Conservation (phyloP, 2,113 vertebrate genomes). For the Morone chrysops region DNA sequence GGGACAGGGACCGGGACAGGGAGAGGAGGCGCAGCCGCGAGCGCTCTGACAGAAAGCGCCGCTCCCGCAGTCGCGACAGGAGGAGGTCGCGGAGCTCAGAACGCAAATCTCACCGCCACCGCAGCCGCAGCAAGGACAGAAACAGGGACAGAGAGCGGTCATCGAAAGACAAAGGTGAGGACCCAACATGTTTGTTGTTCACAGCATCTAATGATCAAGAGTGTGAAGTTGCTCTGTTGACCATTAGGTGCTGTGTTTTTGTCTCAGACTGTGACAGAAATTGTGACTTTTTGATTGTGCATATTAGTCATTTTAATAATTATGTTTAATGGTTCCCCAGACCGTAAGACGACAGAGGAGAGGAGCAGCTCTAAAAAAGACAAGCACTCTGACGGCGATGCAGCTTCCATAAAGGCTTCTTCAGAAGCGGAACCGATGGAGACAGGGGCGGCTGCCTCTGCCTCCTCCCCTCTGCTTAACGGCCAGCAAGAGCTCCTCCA, state of each 20-base stretch:
- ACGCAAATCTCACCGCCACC: conserved; percentile 94
- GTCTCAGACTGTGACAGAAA: not conserved
- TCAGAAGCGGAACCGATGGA: conserved; percentile 93
- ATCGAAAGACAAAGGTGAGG: conserved; percentile 80
- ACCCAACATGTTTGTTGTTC: not conserved
- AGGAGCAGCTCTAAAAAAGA: conserved; percentile 95
- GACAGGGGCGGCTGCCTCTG: conserved; percentile 86
- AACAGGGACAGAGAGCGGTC: conserved; percentile 77
- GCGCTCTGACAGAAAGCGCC: conserved; percentile 89
- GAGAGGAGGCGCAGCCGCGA: conserved; percentile 90
- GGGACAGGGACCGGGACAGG: conserved; percentile 85
- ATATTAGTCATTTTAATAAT: not conserved
- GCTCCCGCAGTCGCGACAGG: conserved; percentile 93
- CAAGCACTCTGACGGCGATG: conserved; percentile 89
- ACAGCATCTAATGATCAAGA: not conserved
- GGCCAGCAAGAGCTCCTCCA: conserved; percentile 97
- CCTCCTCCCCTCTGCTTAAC: conserved; percentile 90
- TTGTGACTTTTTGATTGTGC: not conserved
- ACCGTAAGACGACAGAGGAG: conserved; percentile 95
- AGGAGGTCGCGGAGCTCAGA: conserved; percentile 94
- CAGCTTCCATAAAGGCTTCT: conserved; percentile 89
- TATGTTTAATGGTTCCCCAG: conserved; percentile 75
- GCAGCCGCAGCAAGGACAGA: conserved; percentile 91
- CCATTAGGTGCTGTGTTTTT: not conserved
- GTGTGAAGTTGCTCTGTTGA: not conserved